These are phyloP conservation scores for Cosmia pyralina DNA, from an alignment of 2,888 invertebrate genomes.

Conservation along the genomic window DNA sequence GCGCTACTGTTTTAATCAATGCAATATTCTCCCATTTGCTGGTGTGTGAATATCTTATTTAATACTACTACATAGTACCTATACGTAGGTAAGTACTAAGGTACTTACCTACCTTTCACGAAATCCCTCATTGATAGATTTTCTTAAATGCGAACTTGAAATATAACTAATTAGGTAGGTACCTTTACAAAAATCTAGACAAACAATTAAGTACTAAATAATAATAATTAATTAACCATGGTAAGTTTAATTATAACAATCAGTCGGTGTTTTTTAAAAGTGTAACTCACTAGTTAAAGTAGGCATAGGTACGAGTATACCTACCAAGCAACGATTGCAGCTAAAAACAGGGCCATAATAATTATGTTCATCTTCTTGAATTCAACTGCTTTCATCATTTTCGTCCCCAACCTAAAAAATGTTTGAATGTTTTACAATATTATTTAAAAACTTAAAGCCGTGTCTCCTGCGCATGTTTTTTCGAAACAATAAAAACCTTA, in stretches of 20 bases:
- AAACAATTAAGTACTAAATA: neutral
- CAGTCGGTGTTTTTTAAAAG: conserved; percentile 18
- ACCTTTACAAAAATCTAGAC: neutral
- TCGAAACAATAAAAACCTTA: no score
- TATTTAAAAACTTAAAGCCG: neutral
- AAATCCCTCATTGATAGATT: neutral
- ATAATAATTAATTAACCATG: no score
- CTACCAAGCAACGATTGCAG: neutral
- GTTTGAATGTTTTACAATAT: conserved; percentile 1
- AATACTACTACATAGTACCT: no score
- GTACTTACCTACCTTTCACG: no score
- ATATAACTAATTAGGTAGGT: conserved; percentile 5
- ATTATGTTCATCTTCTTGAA: conserved; percentile 9
- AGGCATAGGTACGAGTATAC: neutral
- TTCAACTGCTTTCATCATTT: neutral
- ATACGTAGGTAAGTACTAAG: no score
- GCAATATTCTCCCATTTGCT: neutral
- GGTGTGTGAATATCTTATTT: neutral
- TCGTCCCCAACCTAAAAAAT: conserved; percentile 36
- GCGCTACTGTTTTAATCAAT: neutral
- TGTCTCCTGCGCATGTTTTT: no score
- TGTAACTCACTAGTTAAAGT: neutral
- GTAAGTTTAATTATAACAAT: conserved; percentile 8
- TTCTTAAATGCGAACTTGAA: neutral
- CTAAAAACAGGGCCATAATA: neutral